Base-by-base conservation (phyloP, 2,113 vertebrate genomes). In the Sterrhoptilus dennistouni region DNA sequence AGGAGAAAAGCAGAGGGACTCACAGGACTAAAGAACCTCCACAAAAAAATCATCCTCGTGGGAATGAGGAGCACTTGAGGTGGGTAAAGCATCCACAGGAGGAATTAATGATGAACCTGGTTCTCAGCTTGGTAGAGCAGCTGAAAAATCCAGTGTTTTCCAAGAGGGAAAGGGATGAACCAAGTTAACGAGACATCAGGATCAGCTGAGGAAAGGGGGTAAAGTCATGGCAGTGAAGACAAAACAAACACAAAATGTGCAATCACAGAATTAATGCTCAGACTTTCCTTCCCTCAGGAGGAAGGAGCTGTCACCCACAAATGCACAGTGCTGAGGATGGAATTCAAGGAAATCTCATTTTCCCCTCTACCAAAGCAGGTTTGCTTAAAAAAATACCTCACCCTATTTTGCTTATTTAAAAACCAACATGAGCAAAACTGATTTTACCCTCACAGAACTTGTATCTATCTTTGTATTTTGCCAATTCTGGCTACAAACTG, bases 1-100 rank as follows among this genome's bases (percentile, higher is more conserved):
- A 53, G 52, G 17, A 11, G 35, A 53, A 54, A 54, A 59, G 17
- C 27, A 61, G 40, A n/a, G 8, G 19, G 29, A n/a, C 16, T 33
- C 33, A 0, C 0, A 6, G 45, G 14, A 25, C 36, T 86, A 0
- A 21, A 35, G 36, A 10, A 18, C 23, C 42, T n/a, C 16, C 69
- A 15, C 38, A 63, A 19, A 66, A 19, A 66, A 81, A 20, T 20
- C 49, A 44, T 35, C 40, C 38, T 38, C 2, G 0, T 3, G 2
- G 15, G 38, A 64, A 35, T 0, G 0, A 87, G 40, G 24, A 31
- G 38, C n/a, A 7, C 16, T 25, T 3, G 27, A 56, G 69, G 47
- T 9, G 36, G 14, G 28, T 3, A 9, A 60, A 57, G 6, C 22
- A 44, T 12, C 33, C 44, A 28, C 31, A 49, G 2, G 19, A 36